Base-by-base conservation (phyloP, 1,140 invertebrate genomes). In the Thalassaphorura encarpata region DNA sequence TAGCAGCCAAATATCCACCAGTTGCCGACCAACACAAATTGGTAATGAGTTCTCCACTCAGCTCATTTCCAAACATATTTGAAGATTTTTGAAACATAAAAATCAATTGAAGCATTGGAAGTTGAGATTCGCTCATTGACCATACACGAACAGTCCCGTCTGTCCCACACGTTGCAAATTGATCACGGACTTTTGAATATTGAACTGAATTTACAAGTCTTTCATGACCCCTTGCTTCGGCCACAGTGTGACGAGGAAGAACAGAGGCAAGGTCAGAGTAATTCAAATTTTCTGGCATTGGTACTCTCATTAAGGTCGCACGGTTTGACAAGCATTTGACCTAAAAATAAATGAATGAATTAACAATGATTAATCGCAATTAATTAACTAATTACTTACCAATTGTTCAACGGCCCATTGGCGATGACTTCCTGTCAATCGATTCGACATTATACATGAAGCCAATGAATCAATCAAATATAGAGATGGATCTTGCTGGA, bases 321-420 rank as follows among this genome's bases (percentile, higher is more conserved):
- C 56, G 56, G 56, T 60, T 60, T n/a, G n/a, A n/a, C n/a, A n/a
- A n/a, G n/a, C n/a, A n/a, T n/a, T n/a, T n/a, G n/a, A n/a, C n/a
- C n/a, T n/a, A n/a, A n/a, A n/a, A n/a, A n/a, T n/a, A n/a, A n/a
- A n/a, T n/a, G n/a, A n/a, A n/a, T n/a, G n/a, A n/a, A n/a, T n/a
- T n/a, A n/a, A n/a, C n/a, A n/a, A n/a, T n/a, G n/a, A n/a, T n/a
- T n/a, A n/a, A n/a, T n/a, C n/a, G n/a, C n/a, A n/a, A n/a, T n/a
- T n/a, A n/a, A n/a, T n/a, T n/a, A n/a, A n/a, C n/a, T n/a, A n/a
- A n/a, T n/a, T n/a, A n/a, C n/a, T 65, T 19, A 75, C 77, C 52
- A 82, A 68, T 62, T 81, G 80, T 57, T 78, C 73, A 15, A 75
- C 71, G 1, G 80, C 78, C 81, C 81, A 83, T 66, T 80, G 76